Conservation (phyloP, 2,888 invertebrate genomes). For the Orthosia gracilis region DNA sequence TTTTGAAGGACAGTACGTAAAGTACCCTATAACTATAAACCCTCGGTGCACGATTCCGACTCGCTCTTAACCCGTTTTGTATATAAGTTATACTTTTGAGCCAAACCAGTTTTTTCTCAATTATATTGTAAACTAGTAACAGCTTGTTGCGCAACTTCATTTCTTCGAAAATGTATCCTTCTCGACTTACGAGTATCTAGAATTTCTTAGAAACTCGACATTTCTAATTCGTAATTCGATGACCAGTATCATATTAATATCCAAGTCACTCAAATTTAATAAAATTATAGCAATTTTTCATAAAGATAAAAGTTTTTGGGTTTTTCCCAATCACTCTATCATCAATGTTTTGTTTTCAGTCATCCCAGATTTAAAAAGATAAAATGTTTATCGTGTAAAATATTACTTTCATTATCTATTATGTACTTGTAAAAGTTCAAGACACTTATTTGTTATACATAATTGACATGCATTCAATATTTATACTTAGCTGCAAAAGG, state of each 20-base stretch:
- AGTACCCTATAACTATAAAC: no score
- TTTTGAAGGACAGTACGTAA: no score
- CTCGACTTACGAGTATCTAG: no score
- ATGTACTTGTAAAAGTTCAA: background rate
- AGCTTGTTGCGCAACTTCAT: no score
- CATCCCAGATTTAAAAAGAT: constrained; percentile 25
- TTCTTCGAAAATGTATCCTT: no score
- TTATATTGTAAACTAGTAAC: no score
- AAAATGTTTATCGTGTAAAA: constrained; percentile 4
- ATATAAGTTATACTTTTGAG: no score
- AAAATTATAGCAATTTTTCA: background rate
- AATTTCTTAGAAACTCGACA: background rate
- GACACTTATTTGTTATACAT: background rate
- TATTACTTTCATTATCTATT: constrained; percentile 9
- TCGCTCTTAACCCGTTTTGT: no score
- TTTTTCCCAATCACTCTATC: constrained; percentile 13
- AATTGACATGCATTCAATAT: no score
- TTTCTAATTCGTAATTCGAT: background rate
- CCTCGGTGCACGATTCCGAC: no score
- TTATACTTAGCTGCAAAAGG: no score
- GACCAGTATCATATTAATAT: background rate
- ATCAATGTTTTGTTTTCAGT: constrained; percentile 21
- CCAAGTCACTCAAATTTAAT: background rate
- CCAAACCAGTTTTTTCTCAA: background rate
- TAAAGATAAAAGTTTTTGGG: background rate